Conservation (phyloP, 2,888 invertebrate genomes). For the Caenorhabditis becei region DNA sequence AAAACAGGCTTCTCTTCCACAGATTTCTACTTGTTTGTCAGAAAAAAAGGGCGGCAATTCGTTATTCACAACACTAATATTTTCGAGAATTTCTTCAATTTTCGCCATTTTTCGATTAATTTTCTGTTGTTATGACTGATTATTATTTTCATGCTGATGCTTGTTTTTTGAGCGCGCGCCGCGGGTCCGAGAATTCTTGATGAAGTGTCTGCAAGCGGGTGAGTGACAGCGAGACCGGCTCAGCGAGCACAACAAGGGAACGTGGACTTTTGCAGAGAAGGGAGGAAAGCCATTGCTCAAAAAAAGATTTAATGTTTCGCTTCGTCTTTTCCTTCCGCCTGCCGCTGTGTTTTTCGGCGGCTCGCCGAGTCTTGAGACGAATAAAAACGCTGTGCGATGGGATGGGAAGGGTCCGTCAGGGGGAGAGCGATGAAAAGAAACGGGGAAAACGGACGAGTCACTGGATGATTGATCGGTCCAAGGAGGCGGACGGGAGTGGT, state of each 20-base stretch:
- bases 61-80: neutral
- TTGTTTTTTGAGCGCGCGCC: conserved; percentile 25
- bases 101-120: conserved; percentile 44
- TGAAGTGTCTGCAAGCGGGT: neutral
- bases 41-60: neutral
- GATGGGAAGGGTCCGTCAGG: neutral
- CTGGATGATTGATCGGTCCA: conserved; percentile 29
- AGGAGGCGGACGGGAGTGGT: neutral
- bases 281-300: neutral
- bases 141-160: conserved; percentile 13
- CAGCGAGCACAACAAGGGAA: neutral
- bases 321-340: neutral
- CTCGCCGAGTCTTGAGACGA: conserved; percentile 2
- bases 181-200: neutral
- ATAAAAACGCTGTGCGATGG: neutral
- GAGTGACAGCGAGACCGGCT: neutral
- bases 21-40: too few species aligned
- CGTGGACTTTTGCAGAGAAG: conserved; percentile 13
- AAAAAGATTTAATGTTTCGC: conserved; percentile 1
- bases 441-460: conserved; percentile 18
- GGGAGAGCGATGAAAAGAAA: conserved; percentile 8
- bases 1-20: too few species aligned
- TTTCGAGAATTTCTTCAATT: too few species aligned
- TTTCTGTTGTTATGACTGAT: conserved; percentile 8
- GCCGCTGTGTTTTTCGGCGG: neutral